A percentile compares a stretch with the other conserved stretches of the same genome.
These are phyloP conservation scores for Epizoanthus illoricatus DNA, from an alignment of 92 coral and sea anemone genomes.

Conservation along the genomic window DNA sequence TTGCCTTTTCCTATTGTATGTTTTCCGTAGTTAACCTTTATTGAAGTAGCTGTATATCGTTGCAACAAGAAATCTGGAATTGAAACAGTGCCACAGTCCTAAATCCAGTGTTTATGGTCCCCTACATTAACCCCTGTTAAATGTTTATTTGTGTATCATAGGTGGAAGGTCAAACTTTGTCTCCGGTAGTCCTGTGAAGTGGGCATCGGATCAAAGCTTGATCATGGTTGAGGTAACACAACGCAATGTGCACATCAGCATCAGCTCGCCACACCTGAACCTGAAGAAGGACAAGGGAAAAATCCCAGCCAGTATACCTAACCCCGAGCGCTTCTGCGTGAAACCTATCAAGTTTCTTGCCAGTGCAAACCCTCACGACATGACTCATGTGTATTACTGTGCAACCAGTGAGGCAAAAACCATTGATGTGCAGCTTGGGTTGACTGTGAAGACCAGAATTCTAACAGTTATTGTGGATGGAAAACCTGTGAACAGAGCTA, in stretches of 20 bases:
- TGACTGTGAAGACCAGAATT: background rate
- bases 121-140: too few relatives aligned
- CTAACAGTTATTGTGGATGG: background rate
- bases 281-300: background rate
- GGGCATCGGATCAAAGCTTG: conserved; percentile 1
- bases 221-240: conserved; percentile 4
- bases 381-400: background rate
- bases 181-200: conserved; percentile 11
- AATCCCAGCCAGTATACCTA: background rate
- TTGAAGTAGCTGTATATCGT: too few relatives aligned
- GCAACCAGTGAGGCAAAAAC: conserved; percentile 6
- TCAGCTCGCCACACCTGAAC: conserved; percentile 18
- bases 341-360: too few relatives aligned
- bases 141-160: background rate
- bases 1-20: too few relatives aligned
- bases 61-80: too few relatives aligned
- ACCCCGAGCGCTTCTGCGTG: conserved; percentile 15
- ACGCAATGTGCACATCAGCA: conserved; percentile 5
- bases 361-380: too few relatives aligned
- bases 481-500: background rate
- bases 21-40: too few relatives aligned
- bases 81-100: too few relatives aligned
- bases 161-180: conserved; percentile 3
- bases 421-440: background rate
- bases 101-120: too few relatives aligned